Base-by-base conservation (phyloP, 2,113 vertebrate species). In the Spheniscus mendiculus region DNA sequence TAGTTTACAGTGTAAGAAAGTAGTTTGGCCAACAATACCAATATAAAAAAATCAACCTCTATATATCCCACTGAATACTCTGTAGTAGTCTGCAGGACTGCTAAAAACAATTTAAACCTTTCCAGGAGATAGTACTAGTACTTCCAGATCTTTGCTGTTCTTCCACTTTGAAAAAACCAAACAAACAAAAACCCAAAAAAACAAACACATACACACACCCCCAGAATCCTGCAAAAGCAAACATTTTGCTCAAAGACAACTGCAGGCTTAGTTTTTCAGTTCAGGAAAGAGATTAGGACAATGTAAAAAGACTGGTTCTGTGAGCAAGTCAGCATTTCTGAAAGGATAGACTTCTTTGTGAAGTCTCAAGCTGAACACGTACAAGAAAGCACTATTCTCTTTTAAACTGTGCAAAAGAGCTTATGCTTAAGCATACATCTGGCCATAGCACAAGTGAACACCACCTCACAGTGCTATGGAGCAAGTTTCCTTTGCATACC, bases 391-490 rank as follows among this genome's bases (percentile, higher is more conserved):
- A 18, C 6, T 25, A 1, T 11, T 17, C 42, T 52, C 21, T 12
- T 56, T 52, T 61, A 58, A 89, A n/a, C 17, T n/a, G 2, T 8
- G 10, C 7, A 36, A 22, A 79, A 65, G 20, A 4, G 5, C 8
- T 50, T 27, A 67, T 58, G 40, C 8, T 23, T 34, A 38, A 83
- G 15, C 52, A 40, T 3, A 15, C 15, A 65, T 12, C 26, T 32
- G 21, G 23, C 17, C 23, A 59, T 1, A n/a, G 27, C 11, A n/a
- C 20, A 45, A 13, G n/a, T 27, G 29, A 84, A 22, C 11, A n/a
- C 2, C 34, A 63, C 9, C 42, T 55, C 27, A 11, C 13, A 59
- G 6, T 18, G 5, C 21, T 27, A 30, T 0, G 2, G 14, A 58
- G 6, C 4, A 86, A 50, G 16, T 15, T 82, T 44, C 40, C 34